Percentiles rank a stretch among this genome's conserved stretches.
These are phyloP conservation scores for Aleiodes sp. DNA, from an alignment of 1,140 invertebrate species.

Conservation along the genomic window DNA sequence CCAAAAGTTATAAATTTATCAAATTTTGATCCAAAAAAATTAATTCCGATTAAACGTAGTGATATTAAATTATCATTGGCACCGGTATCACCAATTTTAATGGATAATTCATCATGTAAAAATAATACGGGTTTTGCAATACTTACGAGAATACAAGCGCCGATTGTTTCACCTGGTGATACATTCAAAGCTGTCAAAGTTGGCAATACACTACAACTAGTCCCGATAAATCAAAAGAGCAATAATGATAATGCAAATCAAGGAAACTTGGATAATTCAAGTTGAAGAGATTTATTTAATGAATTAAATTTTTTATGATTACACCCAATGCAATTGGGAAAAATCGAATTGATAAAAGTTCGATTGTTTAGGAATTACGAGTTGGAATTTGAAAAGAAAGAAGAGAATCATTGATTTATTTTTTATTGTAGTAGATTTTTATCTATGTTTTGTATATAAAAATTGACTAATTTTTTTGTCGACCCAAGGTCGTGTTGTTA, in stretches of 20 bases:
- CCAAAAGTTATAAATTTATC: slow-evolving; percentile 43
- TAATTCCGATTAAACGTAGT: slow-evolving; percentile 42
- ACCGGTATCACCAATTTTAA: slow-evolving; percentile 22
- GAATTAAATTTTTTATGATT: slow-evolving; percentile 7
- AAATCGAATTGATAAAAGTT: slow-evolving; percentile 2
- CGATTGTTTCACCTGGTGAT: slow-evolving; percentile 44
- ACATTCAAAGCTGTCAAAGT: slow-evolving; percentile 46
- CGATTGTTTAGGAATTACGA: not conserved
- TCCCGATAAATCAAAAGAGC: slow-evolving; percentile 39
- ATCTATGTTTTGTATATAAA: slow-evolving; percentile 12
- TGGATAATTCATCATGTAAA: not conserved
- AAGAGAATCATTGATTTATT: slow-evolving; percentile 9
- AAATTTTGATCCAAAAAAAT: slow-evolving; percentile 45
- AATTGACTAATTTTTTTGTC: slow-evolving; percentile 12
- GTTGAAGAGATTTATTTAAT: slow-evolving; percentile 11
- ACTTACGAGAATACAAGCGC: slow-evolving; percentile 38
- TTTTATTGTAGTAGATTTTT: slow-evolving; percentile 14
- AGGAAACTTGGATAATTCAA: not conserved
- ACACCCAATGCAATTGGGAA: not conserved
- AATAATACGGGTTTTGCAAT: slow-evolving; percentile 39
- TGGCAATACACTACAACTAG: slow-evolving; percentile 43
- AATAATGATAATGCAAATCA: slow-evolving; percentile 28
- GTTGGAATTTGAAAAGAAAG: not conserved
- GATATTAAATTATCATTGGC: slow-evolving; percentile 38
- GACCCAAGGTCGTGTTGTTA: not conserved